Conservation (phyloP, 2,113 vertebrate genomes). For the Patagioenas fasciata region DNA sequence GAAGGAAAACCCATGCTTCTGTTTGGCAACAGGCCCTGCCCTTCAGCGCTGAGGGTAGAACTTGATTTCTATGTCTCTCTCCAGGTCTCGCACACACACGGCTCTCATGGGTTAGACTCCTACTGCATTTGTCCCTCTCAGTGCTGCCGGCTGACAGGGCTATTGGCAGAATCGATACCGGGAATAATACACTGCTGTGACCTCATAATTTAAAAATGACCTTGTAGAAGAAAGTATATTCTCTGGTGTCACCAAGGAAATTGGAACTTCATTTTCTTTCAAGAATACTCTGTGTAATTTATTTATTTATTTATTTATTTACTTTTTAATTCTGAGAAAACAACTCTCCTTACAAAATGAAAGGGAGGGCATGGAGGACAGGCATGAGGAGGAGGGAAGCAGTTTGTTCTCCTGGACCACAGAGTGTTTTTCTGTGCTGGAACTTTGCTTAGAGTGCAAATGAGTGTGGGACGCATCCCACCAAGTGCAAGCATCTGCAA, state of each 20-base stretch:
- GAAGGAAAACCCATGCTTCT: neutral
- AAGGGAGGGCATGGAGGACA: neutral
- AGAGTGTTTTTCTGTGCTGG: neutral
- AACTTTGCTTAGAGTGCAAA: neutral
- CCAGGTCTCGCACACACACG: neutral
- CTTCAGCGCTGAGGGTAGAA: neutral
- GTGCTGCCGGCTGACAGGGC: neutral
- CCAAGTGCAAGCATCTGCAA: neutral
- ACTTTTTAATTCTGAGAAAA: neutral
- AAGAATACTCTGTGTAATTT: neutral
- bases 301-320: neutral
- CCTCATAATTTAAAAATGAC: neutral
- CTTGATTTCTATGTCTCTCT: neutral
- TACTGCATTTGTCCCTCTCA: neutral
- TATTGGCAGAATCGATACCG: neutral
- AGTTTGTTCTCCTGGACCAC: neutral
- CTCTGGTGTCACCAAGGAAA: fast-evolving
- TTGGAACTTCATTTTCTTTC: neutral
- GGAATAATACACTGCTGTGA: neutral
- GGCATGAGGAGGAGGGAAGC: neutral
- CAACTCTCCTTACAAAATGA: neutral
- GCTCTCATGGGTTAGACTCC: neutral
- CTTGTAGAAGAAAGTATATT: neutral
- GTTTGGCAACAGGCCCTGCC: neutral
- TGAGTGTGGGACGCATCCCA: neutral